Percentiles rank a stretch among this genome's conserved stretches.
phyloP scores from a whole-genome alignment of 2,113 vertebrate species.

The Bombycilla garrulus region DNA sequence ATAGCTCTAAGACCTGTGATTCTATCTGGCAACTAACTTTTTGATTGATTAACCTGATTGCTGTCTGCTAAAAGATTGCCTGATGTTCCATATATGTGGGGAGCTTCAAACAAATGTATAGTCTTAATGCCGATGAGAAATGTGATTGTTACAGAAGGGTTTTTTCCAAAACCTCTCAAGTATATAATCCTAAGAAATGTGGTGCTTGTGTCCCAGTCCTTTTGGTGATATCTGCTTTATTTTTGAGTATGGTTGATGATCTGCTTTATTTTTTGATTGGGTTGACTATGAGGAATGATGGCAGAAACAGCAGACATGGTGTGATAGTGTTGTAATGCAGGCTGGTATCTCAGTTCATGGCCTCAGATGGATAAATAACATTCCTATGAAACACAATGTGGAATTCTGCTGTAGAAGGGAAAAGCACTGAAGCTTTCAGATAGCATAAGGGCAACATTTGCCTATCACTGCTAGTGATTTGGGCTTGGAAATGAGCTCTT shows the following conservation, averaged over 20 bases:
- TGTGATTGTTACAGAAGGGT: neutral
- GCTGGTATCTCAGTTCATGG: neutral
- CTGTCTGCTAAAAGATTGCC: neutral
- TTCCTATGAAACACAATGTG: neutral
- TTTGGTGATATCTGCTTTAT: neutral
- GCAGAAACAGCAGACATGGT: neutral
- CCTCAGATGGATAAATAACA: neutral
- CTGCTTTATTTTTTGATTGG: neutral
- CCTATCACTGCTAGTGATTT: neutral
- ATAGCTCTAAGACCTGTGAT: neutral
- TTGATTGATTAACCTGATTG: neutral
- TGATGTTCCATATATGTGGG: neutral
- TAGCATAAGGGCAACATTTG: neutral
- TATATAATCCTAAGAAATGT: neutral
- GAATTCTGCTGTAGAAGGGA: neutral
- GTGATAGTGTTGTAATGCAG: neutral
- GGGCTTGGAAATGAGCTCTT: neutral
- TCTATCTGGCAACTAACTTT: neutral
- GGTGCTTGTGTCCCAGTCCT: neutral
- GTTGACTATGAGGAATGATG: neutral
- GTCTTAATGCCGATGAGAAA: neutral
- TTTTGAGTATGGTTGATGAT: neutral
- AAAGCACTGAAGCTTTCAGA: neutral
- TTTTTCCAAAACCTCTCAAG: neutral
- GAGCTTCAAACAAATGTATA: neutral